These are phyloP conservation scores for Hippocampus barbouri DNA, from an alignment of 2,113 vertebrate genomes.

Conservation along the genomic window DNA sequence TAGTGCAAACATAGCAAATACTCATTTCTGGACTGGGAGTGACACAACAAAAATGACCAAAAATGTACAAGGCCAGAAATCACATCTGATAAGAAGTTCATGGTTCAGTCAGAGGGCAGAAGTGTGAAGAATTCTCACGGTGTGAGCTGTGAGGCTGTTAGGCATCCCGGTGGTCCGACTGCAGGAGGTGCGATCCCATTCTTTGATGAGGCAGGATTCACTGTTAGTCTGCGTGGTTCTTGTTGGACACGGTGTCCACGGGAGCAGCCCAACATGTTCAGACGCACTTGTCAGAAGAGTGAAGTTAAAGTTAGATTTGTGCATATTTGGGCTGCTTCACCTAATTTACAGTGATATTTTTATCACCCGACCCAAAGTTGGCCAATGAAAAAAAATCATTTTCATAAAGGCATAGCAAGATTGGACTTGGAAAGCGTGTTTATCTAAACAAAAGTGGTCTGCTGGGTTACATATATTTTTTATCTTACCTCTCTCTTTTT, in stretches of 20 bases:
- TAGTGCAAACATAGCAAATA: background rate
- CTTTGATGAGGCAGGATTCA: background rate
- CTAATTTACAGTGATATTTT: background rate
- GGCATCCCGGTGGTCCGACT: background rate
- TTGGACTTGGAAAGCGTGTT: background rate
- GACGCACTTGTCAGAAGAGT: too few relatives aligned
- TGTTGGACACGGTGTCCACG: background rate
- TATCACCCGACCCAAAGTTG: background rate
- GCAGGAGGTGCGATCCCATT: background rate
- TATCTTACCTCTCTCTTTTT: background rate
- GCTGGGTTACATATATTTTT: background rate
- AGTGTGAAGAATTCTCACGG: background rate
- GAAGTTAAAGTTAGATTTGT: background rate
- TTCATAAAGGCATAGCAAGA: background rate
- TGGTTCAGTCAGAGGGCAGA: background rate
- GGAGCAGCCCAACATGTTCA: background rate
- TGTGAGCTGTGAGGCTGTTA: background rate
- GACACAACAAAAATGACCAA: background rate
- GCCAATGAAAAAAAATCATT: background rate
- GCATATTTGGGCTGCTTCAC: background rate
- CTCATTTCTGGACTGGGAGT: background rate
- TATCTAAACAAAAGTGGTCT: background rate
- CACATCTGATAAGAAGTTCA: background rate
- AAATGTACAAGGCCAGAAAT: slow-evolving; percentile 1
- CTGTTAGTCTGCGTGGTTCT: background rate